These are phyloP conservation scores for Salvelinus fontinalis DNA, from an alignment of 2,113 vertebrate genomes.

Conservation along the genomic window DNA sequence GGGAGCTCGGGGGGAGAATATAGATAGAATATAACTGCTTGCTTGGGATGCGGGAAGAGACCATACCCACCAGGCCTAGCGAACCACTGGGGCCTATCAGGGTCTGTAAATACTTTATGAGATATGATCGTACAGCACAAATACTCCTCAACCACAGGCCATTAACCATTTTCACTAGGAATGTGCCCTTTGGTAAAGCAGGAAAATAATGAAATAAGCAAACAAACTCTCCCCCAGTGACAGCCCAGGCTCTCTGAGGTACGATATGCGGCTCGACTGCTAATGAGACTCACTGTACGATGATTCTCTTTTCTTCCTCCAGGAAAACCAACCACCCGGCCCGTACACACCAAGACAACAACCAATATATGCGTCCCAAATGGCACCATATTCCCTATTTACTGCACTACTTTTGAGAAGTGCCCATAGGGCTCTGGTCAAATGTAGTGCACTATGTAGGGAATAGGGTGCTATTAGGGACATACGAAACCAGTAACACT, in stretches of 20 bases:
- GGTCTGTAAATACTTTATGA: conserved; percentile 75
- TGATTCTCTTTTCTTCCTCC: conserved; percentile 37
- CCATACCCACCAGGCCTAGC: conserved; percentile 61
- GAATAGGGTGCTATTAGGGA: too few relatives aligned
- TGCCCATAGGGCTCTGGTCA: too few relatives aligned
- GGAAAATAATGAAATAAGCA: conserved; percentile 74
- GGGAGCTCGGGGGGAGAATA: not conserved
- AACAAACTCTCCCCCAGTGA: conserved; percentile 64
- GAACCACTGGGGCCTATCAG: conserved; percentile 70
- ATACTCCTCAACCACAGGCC: conserved; percentile 72
- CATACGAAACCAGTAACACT: not conserved
- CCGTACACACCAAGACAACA: conserved; percentile 45
- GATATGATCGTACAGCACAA: conserved; percentile 72
- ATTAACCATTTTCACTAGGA: conserved; percentile 65
- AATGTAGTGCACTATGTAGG: too few relatives aligned
- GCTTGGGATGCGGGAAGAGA: conserved; percentile 29
- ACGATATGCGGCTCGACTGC: conserved; percentile 56
- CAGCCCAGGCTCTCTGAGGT: conserved; percentile 50
- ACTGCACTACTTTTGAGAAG: too few relatives aligned
- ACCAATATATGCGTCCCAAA: conserved; percentile 1
- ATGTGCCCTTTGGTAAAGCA: conserved; percentile 69
- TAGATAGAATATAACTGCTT: not conserved
- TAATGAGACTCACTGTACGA: conserved; percentile 61
- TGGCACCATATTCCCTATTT: not conserved
- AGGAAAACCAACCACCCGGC: conserved; percentile 39